Base-by-base conservation (phyloP, 2,888 invertebrate genomes). In the Perdita meconis region DNA sequence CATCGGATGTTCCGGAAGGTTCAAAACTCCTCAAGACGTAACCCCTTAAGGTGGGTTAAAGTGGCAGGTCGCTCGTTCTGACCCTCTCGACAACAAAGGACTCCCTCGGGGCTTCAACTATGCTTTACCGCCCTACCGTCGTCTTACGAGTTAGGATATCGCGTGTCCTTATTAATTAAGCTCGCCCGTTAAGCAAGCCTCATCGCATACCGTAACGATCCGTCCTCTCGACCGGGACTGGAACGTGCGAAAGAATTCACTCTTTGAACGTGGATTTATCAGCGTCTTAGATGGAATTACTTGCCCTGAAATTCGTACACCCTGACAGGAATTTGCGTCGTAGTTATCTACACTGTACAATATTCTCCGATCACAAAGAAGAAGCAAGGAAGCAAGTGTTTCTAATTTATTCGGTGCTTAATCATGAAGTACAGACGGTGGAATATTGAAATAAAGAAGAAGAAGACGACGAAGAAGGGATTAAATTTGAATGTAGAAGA, bases 101-200 rank as follows among this genome's bases (percentile, higher is more conserved):
- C 88, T 90, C 90, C 90, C 91, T 67, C 73, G 89, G 86, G 90
- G 88, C 88, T 87, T 87, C 82, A 83, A 80, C 86, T 83, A 85
- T 85, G 87, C 90, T 88, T 88, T 83, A 85, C 84, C 82, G 67
- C 76, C 83, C 86, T 75, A 80, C 81, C 88, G 71, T 80, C 88
- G 86, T 90, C 91, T 90, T 90, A 83, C 86, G 84, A 88, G 81
- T 87, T 85, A 80, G 90, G 90, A 91, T 91, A 92, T 92, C 92
- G 92, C 91, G 90, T 92, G 92, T 92, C 92, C 92, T 92, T 92
- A 92, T 92, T 92, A 92, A 92, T 92, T 92, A 92, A 92, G 91
- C 91, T 87, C 87, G 83, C 83, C 89, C 86, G 87, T 87, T 89
- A 88, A 90, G 90, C 90, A 87, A 89, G 89, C 88, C 84, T 78